Evolutionary conservation across 2,888 invertebrate species (phyloP).

Genomic region (Dicroscelio sp.): DNA sequence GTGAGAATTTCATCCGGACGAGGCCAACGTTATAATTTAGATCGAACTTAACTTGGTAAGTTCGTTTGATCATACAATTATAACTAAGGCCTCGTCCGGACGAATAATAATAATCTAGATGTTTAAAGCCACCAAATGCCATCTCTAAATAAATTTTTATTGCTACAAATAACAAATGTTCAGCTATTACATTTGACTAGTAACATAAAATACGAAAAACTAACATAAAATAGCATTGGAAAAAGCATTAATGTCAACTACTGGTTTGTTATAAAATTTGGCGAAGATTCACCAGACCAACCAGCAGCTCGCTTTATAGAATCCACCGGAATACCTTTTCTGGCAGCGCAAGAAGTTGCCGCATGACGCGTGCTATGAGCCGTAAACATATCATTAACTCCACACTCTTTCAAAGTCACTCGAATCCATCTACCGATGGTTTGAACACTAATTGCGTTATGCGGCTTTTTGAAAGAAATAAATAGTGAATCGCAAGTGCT

Average conservation of each 20-base stretch:
- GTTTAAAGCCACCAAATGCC: background rate
- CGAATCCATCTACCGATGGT: constrained; percentile 1
- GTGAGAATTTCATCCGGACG: too few relatives aligned
- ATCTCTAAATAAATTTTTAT: background rate
- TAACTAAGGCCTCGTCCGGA: background rate
- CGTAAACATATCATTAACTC: constrained; percentile 13
- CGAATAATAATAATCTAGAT: background rate
- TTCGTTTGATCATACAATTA: background rate
- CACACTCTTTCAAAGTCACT: constrained; percentile 2
- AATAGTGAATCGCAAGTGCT: constrained; percentile 41
- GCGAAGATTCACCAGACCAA: constrained; percentile 32
- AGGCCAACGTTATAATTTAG: too few relatives aligned
- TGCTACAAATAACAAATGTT: too few relatives aligned
- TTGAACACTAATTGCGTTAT: background rate
- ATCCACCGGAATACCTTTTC: constrained; percentile 40
- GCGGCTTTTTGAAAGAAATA: constrained; percentile 21
- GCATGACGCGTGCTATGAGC: constrained; percentile 38
- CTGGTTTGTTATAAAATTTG: constrained; percentile 1
- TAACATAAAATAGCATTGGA: background rate
- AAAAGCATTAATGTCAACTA: background rate
- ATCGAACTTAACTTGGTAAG: too few relatives aligned
- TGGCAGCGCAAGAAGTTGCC: constrained; percentile 55
- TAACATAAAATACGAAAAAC: too few relatives aligned
- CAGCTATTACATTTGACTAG: too few relatives aligned
- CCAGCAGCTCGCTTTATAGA: constrained; percentile 30